Conservation (phyloP, 2,888 invertebrate species). For the Pheosia gnoma region DNA sequence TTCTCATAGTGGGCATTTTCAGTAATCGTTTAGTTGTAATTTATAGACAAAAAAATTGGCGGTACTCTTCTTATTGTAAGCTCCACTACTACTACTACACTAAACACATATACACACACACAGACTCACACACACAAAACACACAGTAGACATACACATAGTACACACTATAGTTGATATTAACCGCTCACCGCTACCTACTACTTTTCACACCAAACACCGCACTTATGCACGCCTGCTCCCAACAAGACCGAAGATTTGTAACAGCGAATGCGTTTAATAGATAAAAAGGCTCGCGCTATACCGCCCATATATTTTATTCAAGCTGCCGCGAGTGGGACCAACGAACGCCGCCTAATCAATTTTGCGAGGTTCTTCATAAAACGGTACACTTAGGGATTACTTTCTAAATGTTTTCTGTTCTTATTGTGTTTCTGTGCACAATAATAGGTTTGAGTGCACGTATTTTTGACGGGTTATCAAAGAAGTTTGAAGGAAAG, state of each 20-base stretch:
- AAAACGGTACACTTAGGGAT: conserved; percentile 42
- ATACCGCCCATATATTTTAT: conserved; percentile 74
- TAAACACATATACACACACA: too few relatives aligned
- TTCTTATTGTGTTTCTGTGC: conserved; percentile 19
- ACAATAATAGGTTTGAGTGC: too few relatives aligned
- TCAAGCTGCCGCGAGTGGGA: conserved; percentile 65
- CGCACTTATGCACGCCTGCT: conserved; percentile 46
- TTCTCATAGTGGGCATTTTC: too few relatives aligned
- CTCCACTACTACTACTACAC: too few relatives aligned
- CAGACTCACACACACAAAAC: too few relatives aligned
- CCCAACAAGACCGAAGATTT: conserved; percentile 61
- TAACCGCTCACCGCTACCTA: conserved; percentile 17
- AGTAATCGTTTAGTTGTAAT: too few relatives aligned
- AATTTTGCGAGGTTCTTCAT: conserved; percentile 59
- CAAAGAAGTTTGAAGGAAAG: too few relatives aligned
- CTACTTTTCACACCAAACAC: conserved; percentile 20
- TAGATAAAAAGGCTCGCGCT: conserved; percentile 77
- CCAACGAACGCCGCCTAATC: conserved; percentile 64
- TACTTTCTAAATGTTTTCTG: conserved; percentile 26
- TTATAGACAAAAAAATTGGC: too few relatives aligned
- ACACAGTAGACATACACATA: too few relatives aligned
- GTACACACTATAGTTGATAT: too few relatives aligned
- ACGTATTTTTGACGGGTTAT: too few relatives aligned
- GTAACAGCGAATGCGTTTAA: conserved; percentile 77
- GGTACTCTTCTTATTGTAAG: too few relatives aligned